Conservation (phyloP, 2,113 vertebrate species). For the Riparia riparia region DNA sequence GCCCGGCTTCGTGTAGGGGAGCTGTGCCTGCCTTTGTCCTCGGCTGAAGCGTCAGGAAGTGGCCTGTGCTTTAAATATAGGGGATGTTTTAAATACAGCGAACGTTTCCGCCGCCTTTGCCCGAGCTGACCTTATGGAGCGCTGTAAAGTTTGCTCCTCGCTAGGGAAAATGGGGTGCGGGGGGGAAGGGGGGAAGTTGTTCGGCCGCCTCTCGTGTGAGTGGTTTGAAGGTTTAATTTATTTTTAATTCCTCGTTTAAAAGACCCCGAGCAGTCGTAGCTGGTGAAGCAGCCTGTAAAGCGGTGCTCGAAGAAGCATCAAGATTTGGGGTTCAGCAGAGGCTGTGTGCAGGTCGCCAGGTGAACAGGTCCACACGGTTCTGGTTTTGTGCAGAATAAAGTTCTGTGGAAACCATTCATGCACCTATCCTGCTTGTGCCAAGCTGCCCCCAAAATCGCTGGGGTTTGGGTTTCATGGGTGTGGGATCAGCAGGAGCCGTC, state of each 20-base stretch:
- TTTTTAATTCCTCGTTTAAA: background rate
- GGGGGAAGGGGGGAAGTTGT: background rate
- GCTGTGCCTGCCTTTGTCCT: background rate
- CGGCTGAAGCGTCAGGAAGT: background rate
- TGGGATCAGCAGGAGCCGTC: accelerated
- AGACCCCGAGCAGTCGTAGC: accelerated
- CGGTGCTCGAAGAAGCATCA: accelerated
- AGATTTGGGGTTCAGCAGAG: accelerated
- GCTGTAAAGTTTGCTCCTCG: accelerated
- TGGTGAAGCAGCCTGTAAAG: accelerated
- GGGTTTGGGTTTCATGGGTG: background rate
- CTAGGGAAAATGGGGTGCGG: accelerated
- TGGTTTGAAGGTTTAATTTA: background rate
- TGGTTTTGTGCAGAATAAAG: background rate
- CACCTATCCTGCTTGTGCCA: accelerated
- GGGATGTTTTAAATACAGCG: accelerated
- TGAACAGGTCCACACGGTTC: accelerated
- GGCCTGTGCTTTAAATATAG: background rate
- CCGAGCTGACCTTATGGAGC: accelerated
- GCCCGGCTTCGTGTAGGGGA: accelerated
- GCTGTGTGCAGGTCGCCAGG: accelerated
- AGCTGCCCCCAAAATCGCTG: background rate
- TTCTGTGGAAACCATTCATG: accelerated
- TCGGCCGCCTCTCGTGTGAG: accelerated
- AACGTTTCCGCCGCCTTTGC: accelerated